Conservation (phyloP, 2,797 vertebrate species). For the Anniella stebbinsi region DNA sequence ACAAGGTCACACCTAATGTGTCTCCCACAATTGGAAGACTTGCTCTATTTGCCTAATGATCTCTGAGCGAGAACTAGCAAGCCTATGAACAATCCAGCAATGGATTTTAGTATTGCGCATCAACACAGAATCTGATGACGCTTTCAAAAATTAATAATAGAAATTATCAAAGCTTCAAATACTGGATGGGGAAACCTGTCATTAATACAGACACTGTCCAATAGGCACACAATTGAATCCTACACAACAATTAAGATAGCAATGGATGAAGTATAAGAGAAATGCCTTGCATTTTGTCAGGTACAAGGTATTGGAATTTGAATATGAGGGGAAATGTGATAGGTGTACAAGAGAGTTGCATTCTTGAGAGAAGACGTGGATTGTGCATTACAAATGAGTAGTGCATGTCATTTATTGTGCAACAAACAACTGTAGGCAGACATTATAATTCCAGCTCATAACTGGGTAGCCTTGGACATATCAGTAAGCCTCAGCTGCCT, state of each 20-base stretch:
- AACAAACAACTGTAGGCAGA: neutral
- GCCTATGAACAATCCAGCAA: neutral
- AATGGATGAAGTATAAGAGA: neutral
- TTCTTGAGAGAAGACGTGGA: neutral
- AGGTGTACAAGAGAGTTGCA: neutral
- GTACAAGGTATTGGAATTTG: neutral
- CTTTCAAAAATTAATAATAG: neutral
- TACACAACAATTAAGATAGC: neutral
- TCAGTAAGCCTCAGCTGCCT: neutral
- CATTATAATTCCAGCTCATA: neutral
- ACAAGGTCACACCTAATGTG: neutral
- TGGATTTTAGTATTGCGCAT: neutral
- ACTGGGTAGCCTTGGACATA: neutral
- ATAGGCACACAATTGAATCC: neutral
- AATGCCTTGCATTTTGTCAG: neutral
- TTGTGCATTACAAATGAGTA: neutral
- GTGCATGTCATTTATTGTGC: neutral
- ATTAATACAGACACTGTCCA: neutral
- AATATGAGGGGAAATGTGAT: neutral
- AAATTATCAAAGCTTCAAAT: neutral
- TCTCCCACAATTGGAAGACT: neutral
- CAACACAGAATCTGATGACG: neutral
- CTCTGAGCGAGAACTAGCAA: neutral
- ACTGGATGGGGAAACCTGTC: neutral
- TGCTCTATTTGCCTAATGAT: neutral